A percentile compares a stretch with the other conserved stretches of the same genome.
Conservation (phyloP, 2,888 invertebrate genomes). For the Yponomeuta sedellus region DNA sequence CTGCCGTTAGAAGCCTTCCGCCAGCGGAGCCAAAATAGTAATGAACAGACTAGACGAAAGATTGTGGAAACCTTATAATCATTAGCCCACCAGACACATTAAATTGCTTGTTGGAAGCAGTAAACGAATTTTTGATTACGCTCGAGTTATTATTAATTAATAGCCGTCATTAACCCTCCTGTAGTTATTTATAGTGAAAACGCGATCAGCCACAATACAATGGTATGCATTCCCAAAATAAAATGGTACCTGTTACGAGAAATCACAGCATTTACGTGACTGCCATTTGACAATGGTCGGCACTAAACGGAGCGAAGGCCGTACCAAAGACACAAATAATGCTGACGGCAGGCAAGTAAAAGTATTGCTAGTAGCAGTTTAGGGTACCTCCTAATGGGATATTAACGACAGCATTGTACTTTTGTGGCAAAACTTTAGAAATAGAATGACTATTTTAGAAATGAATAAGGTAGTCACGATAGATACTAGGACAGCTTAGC, state of each 20-base stretch:
- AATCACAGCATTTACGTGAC: slow-evolving; percentile 55
- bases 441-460: not conserved
- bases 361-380: not conserved
- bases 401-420: not conserved
- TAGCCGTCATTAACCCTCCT: too few relatives aligned
- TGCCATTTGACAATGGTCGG: slow-evolving; percentile 42
- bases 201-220: not conserved
- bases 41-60: not conserved
- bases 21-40: not conserved
- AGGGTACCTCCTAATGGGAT: not conserved
- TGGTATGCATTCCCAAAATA: slow-evolving; percentile 22
- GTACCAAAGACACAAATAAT: slow-evolving; percentile 22
- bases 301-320: slow-evolving; percentile 40
- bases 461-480: too few relatives aligned
- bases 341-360: not conserved
- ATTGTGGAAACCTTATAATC: not conserved
- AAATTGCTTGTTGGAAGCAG: not conserved
- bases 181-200: not conserved
- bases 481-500: not conserved
- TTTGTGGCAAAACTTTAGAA: not conserved
- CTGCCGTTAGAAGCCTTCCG: not conserved
- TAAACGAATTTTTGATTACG: too few relatives aligned
- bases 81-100: not conserved
- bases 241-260: slow-evolving; percentile 53
- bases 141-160: too few relatives aligned